Evolutionary conservation across 1,140 invertebrate genomes (phyloP), one percentile per base, ranked within the genome.

Genomic region (Armadillidium nasatum): DNA sequence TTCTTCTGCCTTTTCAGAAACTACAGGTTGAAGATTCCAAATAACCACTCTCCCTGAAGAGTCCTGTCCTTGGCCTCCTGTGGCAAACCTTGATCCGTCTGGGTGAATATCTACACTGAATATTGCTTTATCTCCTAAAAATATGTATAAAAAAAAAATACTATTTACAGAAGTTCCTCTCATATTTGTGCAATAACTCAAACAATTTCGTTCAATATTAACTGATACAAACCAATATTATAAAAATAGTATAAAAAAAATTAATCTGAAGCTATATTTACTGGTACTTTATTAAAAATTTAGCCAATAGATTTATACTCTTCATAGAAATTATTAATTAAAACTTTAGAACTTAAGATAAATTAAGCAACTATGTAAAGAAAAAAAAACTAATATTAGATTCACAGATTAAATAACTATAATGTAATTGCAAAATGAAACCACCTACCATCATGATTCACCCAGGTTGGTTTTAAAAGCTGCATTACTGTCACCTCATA

Each of bases 61-160:
- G 68, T 90, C 91, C 77, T 85, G 86, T 86, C 95, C 95, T 89
- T 97, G 94, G 0, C 95, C 95, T 50, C 96, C 95, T 46, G 95
- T 97, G 6, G 93, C 94, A 87, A 96, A 94, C 81, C 93, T 88
- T 70, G 90, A 91, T 43, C 94, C 95, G 89, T 96, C 93, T 21
- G 96, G 96, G 88, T 99, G 96, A 81, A 99, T 94, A 86, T 99
- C 96, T 83, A 98, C 89, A 22, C 95, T 97, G 87, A 96, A 98
- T 85, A 98, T 98, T 77, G 96, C 93, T 84, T 94, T 92, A 77
- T 93, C 77, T 66, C 76, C 94, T 96, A 83, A 69, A 89, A 88
- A 82, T 79, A 82, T 82, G 82, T 80, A 78, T 22, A 33, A 68
- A 79, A 74, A 75, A 4, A 33, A 33, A 73, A 66, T 45, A 45